phyloP scores from a whole-genome alignment of 2,797 vertebrate genomes.

The Falco peregrinus region DNA sequence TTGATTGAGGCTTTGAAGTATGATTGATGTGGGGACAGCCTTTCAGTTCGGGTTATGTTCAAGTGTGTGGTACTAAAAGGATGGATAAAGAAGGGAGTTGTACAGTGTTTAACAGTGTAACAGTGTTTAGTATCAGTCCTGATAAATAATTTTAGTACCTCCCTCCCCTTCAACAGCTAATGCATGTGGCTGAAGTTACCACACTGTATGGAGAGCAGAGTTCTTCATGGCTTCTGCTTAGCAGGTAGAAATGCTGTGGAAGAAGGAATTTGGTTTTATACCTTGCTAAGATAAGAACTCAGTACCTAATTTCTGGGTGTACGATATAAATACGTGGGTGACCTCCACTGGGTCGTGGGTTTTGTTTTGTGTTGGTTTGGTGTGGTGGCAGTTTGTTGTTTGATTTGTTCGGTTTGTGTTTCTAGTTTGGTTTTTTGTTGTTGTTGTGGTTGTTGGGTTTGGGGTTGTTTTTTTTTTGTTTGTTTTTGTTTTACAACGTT shows the following conservation, averaged over 20 bases:
- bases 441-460: not conserved
- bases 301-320: not conserved
- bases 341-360: not conserved
- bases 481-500: not conserved
- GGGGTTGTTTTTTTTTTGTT: not conserved
- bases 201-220: not conserved
- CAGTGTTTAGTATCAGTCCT: not conserved
- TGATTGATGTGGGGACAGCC: not conserved
- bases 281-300: not conserved
- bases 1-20: constrained; percentile 35
- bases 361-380: not conserved
- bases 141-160: not conserved
- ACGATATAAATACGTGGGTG: not conserved
- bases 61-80: not conserved
- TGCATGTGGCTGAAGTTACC: not conserved
- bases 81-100: not conserved
- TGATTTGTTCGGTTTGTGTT: not conserved
- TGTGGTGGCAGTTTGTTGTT: not conserved
- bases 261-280: not conserved
- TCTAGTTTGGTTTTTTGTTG: not conserved
- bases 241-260: not conserved
- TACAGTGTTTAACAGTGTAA: not conserved
- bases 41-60: not conserved
- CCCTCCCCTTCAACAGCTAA: not conserved
- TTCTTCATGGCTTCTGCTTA: not conserved